phyloP scores from a whole-genome alignment of 1,140 invertebrate genomes.

The Ericerus pela region DNA sequence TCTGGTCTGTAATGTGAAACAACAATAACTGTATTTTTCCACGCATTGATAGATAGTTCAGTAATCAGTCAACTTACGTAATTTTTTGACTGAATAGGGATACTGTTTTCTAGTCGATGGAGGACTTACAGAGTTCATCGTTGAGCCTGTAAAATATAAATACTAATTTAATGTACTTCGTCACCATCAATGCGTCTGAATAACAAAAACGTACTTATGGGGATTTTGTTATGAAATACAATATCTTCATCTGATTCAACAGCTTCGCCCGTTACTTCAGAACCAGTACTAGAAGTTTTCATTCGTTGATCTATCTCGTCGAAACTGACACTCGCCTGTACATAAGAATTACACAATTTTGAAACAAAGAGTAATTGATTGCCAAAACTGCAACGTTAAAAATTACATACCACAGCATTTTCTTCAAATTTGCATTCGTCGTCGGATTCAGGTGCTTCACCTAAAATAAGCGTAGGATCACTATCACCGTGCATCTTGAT shows the following conservation, averaged over 20 bases:
- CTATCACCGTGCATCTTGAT: background rate
- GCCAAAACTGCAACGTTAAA: too few species aligned
- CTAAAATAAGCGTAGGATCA: background rate
- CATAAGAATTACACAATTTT: too few species aligned
- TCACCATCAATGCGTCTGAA: too few species aligned
- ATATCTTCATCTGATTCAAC: slow-evolving; percentile 1
- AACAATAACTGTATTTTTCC: background rate
- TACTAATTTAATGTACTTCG: too few species aligned
- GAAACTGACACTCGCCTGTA: too few species aligned
- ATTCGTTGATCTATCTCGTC: too few species aligned
- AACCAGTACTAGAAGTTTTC: background rate
- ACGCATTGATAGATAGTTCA: too few species aligned
- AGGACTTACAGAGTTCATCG: too few species aligned
- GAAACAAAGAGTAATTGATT: too few species aligned
- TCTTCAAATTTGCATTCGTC: background rate
- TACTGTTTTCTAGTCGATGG: too few species aligned
- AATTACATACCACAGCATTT: slow-evolving; percentile 4
- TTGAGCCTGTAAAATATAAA: too few species aligned
- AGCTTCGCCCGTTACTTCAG: background rate
- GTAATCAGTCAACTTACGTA: background rate
- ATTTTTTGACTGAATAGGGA: background rate
- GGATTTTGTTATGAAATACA: background rate
- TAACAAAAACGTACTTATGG: too few species aligned
- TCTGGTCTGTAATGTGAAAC: background rate
- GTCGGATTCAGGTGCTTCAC: background rate